Conservation (phyloP, 1,140 invertebrate genomes). For the Trichonephila clavata region DNA sequence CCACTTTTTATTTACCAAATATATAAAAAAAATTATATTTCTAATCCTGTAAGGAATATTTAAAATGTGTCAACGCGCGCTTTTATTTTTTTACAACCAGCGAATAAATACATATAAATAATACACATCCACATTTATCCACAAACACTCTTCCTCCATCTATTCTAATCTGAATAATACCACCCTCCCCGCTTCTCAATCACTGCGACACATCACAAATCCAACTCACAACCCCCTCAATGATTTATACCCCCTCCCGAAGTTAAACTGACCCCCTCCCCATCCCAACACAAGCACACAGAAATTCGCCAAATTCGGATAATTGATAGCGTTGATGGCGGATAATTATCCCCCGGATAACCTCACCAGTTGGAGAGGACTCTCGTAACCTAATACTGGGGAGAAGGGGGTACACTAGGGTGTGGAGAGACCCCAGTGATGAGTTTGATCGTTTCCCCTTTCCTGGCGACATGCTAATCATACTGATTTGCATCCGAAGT, state of each 20-base stretch:
- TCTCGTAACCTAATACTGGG: slow-evolving; percentile 34
- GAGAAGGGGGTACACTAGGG: background rate
- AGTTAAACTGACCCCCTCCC: slow-evolving; percentile 15
- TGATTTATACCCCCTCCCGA: slow-evolving; percentile 36
- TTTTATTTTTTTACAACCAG: background rate
- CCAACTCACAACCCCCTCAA: slow-evolving; percentile 32
- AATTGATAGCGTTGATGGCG: slow-evolving; percentile 76
- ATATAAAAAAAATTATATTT: too few species aligned
- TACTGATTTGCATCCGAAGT: slow-evolving; percentile 84
- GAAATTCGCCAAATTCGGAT: slow-evolving; percentile 72
- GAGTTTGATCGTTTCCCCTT: slow-evolving; percentile 72
- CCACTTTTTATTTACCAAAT: too few species aligned
- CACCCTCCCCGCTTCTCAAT: slow-evolving; percentile 60
- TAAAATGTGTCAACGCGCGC: too few species aligned
- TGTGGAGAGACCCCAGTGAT: slow-evolving; percentile 47
- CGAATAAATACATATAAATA: background rate
- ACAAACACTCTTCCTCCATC: slow-evolving; percentile 16
- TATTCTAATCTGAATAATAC: slow-evolving; percentile 33
- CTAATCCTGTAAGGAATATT: too few species aligned
- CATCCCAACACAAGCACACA: slow-evolving; percentile 35
- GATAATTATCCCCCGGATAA: slow-evolving; percentile 70
- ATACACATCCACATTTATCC: background rate
- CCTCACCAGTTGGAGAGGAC: background rate
- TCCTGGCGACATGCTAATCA: slow-evolving; percentile 76
- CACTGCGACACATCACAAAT: slow-evolving; percentile 66